phyloP scores from a whole-genome alignment of 2,113 vertebrate genomes.

The Chunga burmeisteri region DNA sequence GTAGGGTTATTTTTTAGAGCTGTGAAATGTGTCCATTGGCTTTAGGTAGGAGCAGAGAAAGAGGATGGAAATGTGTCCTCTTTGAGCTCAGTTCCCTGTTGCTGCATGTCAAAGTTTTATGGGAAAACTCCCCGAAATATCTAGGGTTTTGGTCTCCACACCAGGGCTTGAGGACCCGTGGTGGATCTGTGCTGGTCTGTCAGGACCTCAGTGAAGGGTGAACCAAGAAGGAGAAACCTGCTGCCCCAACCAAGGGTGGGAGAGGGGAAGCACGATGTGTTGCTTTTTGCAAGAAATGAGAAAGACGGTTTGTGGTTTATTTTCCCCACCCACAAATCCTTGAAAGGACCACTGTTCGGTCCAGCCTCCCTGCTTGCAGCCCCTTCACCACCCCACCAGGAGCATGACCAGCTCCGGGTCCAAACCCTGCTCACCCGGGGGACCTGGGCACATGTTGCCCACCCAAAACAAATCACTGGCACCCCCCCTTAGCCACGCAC shows the following conservation, averaged over 20 bases:
- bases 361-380: neutral
- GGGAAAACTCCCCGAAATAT: neutral
- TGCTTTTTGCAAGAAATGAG: neutral
- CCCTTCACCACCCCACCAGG: neutral
- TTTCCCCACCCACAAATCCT: neutral
- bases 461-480: accelerated
- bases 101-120: neutral
- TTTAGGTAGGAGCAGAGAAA: neutral
- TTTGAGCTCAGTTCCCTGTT: neutral
- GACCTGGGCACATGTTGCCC: accelerated
- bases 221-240: neutral
- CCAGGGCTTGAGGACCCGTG: neutral
- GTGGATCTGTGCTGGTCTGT: neutral
- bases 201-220: neutral
- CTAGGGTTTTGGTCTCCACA: accelerated
- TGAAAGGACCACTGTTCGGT: accelerated
- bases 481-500: neutral
- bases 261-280: accelerated
- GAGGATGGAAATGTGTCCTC: accelerated
- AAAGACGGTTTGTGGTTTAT: accelerated
- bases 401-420: neutral
- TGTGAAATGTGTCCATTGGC: neutral
- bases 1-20: neutral
- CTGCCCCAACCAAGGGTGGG: accelerated
- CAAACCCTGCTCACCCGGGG: neutral